A percentile compares a stretch with the other conserved stretches of the same genome.
Evolutionary conservation across 2,888 invertebrate genomes (phyloP).

Genomic region (Athetis lepigone): DNA sequence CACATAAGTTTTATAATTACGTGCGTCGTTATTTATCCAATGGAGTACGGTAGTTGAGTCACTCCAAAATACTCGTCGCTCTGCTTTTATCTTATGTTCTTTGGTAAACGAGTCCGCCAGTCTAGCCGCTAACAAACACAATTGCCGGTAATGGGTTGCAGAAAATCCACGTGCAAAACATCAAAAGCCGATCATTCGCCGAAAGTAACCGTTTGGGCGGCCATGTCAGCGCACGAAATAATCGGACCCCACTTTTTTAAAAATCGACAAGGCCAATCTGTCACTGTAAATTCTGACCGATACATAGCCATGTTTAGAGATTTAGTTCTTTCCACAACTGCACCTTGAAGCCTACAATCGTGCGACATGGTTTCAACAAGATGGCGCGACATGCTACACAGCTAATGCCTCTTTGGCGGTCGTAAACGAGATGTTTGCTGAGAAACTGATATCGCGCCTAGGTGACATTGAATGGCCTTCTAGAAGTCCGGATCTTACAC

Average conservation of each 20-base stretch:
- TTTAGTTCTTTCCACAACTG: slow-evolving; percentile 4
- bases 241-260: slow-evolving; percentile 11
- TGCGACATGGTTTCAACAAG: slow-evolving; percentile 17
- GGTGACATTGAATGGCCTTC: slow-evolving; percentile 28
- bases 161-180: slow-evolving; percentile 1
- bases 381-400: slow-evolving; percentile 31
- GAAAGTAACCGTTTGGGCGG: slow-evolving; percentile 8
- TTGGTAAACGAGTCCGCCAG: too few relatives aligned
- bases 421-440: slow-evolving; percentile 40
- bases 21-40: too few relatives aligned
- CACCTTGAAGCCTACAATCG: too few relatives aligned
- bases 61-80: too few relatives aligned
- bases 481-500: too few relatives aligned
- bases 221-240: slow-evolving; percentile 8
- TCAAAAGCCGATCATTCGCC: too few relatives aligned
- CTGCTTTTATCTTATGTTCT: too few relatives aligned
- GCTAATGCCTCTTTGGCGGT: slow-evolving; percentile 26
- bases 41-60: too few relatives aligned
- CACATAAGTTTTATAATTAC: too few relatives aligned
- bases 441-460: slow-evolving; percentile 38
- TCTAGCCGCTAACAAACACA: too few relatives aligned
- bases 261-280: too few relatives aligned
- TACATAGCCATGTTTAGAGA: slow-evolving; percentile 8
- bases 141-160: neutral
- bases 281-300: too few relatives aligned